Conservation (phyloP, 35 echinoderm and acorn worm species). For the Heliocidaris tuberculata region DNA sequence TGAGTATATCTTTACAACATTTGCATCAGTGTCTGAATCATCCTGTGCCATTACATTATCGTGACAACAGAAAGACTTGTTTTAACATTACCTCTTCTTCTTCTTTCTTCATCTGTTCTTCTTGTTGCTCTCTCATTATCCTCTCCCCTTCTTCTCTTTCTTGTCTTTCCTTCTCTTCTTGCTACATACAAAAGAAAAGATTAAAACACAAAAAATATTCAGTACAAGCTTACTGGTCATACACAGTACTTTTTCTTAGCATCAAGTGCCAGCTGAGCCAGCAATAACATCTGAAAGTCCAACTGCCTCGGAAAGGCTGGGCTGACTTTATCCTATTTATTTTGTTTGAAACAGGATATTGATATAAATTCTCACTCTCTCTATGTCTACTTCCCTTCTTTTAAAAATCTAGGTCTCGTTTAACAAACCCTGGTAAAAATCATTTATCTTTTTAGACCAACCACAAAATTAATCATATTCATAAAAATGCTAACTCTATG, state of each 20-base stretch:
- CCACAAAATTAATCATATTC: too few relatives aligned
- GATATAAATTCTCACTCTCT: neutral
- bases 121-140: slow-evolving; percentile 58
- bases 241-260: too few relatives aligned
- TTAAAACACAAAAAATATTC: neutral
- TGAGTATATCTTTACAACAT: too few relatives aligned
- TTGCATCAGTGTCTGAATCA: too few relatives aligned
- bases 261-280: too few relatives aligned
- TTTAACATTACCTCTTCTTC: slow-evolving; percentile 87
- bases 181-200: slow-evolving; percentile 36
- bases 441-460: too few relatives aligned
- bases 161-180: slow-evolving; percentile 81
- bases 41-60: too few relatives aligned
- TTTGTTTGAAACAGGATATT: neutral
- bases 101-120: slow-evolving; percentile 58
- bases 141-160: slow-evolving; percentile 81
- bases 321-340: neutral
- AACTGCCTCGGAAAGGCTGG: too few relatives aligned
- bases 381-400: neutral
- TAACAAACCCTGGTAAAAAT: too few relatives aligned
- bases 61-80: too few relatives aligned
- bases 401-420: neutral
- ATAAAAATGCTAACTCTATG: too few relatives aligned
- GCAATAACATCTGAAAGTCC: too few relatives aligned
- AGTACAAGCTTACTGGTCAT: neutral